These are phyloP conservation scores for Intellagama lesueurii DNA, from an alignment of 2,797 vertebrate genomes.

Conservation along the genomic window DNA sequence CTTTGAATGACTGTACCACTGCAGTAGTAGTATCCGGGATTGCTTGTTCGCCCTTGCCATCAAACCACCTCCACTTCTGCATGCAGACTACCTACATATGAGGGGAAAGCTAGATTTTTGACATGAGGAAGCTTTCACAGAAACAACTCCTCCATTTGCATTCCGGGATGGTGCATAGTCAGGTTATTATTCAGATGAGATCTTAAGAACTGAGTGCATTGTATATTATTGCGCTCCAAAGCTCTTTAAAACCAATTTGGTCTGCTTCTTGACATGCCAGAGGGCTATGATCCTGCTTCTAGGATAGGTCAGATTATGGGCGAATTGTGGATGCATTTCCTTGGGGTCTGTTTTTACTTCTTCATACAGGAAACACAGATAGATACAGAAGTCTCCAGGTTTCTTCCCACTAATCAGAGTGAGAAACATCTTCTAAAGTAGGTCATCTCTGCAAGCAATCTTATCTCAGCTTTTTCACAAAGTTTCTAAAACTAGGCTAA, in stretches of 20 bases:
- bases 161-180: background rate
- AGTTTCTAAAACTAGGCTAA: slow-evolving; percentile 26
- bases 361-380: slow-evolving; percentile 38
- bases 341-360: slow-evolving; percentile 9
- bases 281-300: background rate
- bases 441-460: slow-evolving; percentile 42
- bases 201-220: background rate
- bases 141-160: background rate
- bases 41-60: background rate
- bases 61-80: background rate
- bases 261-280: background rate
- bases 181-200: background rate
- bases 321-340: slow-evolving; percentile 2
- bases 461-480: background rate
- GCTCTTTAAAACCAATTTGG: background rate
- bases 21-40: background rate
- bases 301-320: background rate
- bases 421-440: slow-evolving; percentile 22
- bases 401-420: slow-evolving; percentile 4
- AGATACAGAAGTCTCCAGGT: background rate
- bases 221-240: background rate
- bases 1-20: background rate
- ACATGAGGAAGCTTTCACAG: background rate
- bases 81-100: background rate
- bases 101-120: background rate